Percentiles rank a stretch among this genome's conserved stretches.
phyloP scores from a whole-genome alignment of 1,140 invertebrate genomes.

The Rhyacophila brunnea region DNA sequence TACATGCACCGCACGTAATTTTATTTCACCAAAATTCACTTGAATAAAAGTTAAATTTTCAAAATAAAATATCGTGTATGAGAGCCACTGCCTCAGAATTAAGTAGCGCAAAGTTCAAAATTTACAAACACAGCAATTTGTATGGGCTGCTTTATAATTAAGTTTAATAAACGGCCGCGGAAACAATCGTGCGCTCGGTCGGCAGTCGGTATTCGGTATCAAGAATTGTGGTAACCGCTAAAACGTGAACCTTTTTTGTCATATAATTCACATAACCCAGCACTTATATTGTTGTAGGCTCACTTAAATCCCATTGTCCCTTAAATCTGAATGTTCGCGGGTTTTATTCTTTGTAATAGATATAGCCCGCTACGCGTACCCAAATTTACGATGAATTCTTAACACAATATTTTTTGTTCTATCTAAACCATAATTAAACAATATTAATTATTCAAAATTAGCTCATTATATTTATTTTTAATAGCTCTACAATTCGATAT shows the following conservation, averaged over 20 bases:
- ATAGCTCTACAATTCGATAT: too few species aligned
- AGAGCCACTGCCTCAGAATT: constrained; percentile 4
- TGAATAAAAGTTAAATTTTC: too few species aligned
- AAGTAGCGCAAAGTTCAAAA: constrained; percentile 20
- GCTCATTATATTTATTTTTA: too few species aligned
- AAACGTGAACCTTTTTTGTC: constrained; percentile 19
- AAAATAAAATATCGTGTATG: too few species aligned
- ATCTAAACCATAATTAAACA: too few species aligned
- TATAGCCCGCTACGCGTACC: too few species aligned
- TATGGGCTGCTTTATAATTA: constrained; percentile 27
- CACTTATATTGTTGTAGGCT: constrained; percentile 16
- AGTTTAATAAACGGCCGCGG: constrained; percentile 22
- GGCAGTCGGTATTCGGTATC: not conserved
- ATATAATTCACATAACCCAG: constrained; percentile 11
- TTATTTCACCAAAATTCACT: too few species aligned
- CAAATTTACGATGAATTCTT: too few species aligned
- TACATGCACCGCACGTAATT: too few species aligned
- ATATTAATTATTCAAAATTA: too few species aligned
- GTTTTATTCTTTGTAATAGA: constrained; percentile 8
- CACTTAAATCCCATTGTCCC: constrained; percentile 12
- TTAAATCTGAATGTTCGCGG: not conserved
- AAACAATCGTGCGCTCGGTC: constrained; percentile 8
- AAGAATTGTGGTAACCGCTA: not conserved
- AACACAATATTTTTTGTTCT: too few species aligned
- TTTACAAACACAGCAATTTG: constrained; percentile 25